These are phyloP conservation scores for Scaptomyza hsui DNA, from an alignment of 1,140 invertebrate genomes.

Conservation along the genomic window DNA sequence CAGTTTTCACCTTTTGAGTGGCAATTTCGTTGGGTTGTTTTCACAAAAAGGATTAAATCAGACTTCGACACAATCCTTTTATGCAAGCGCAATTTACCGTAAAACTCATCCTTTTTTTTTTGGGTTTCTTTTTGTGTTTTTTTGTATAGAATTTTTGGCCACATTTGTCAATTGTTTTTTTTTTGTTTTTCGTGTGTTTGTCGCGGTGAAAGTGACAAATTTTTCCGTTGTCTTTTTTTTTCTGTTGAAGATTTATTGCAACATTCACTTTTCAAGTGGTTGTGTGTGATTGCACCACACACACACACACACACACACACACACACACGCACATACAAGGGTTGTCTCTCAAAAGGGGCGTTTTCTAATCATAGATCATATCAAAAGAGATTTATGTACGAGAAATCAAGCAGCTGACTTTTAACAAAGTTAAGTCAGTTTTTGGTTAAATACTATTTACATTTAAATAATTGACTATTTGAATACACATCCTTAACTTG, in stretches of 20 bases:
- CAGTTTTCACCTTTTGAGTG: conserved; percentile 78
- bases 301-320: conserved; percentile 8
- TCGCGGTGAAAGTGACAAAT: conserved; percentile 1
- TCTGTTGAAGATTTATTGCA: conserved; percentile 60
- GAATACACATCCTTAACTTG: no score
- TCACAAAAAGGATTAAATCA: conserved; percentile 63
- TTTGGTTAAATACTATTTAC: no score
- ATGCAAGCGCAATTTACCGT: conserved; percentile 71
- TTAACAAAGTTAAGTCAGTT: no score
- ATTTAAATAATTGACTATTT: no score
- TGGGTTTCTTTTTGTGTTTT: conserved; percentile 39
- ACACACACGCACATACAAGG: no score
- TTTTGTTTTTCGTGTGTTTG: conserved; percentile 28
- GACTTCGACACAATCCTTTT: conserved; percentile 44
- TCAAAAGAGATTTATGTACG: no score
- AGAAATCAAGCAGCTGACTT: no score
- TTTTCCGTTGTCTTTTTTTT: background rate
- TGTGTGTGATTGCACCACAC: conserved; percentile 16
- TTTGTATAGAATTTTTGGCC: conserved; percentile 21
- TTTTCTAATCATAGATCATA: conserved; percentile 47
- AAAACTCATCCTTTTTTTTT: conserved; percentile 49
- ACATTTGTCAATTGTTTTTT: conserved; percentile 28
- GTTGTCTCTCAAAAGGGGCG: conserved; percentile 36
- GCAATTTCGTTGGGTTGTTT: conserved; percentile 53
- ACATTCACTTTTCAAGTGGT: conserved; percentile 61